Percentiles rank a stretch among this genome's conserved stretches.
Conservation (phyloP, 2,113 vertebrate genomes). For the Campylomormyrus tamandua region DNA sequence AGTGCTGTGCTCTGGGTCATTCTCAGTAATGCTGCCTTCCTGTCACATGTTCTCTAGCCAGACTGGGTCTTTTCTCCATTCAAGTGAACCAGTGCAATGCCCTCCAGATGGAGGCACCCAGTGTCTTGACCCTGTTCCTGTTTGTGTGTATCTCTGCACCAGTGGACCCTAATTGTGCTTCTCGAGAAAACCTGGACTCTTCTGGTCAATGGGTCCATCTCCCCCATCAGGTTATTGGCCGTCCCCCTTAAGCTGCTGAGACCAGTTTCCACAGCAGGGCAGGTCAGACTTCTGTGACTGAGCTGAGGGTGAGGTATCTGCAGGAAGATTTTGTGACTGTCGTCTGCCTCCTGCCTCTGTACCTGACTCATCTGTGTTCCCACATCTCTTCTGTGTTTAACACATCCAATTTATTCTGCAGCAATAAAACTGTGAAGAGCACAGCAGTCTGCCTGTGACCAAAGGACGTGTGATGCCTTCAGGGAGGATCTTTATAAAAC, state of each 20-base stretch:
- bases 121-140: conserved; percentile 31
- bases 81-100: neutral
- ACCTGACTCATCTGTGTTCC: neutral
- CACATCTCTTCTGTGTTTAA: neutral
- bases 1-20: conserved; percentile 25
- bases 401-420: neutral
- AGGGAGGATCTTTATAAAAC: neutral
- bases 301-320: conserved; percentile 1
- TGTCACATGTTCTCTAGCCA: conserved; percentile 27
- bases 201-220: neutral
- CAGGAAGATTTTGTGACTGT: conserved; percentile 22
- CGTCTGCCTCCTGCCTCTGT: neutral
- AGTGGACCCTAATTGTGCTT: neutral
- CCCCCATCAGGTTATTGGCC: conserved; percentile 29
- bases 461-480: neutral
- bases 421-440: neutral
- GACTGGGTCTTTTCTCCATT: neutral
- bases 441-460: neutral
- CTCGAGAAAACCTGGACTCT: conserved; percentile 8
- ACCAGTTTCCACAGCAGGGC: conserved; percentile 44
- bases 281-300: conserved; percentile 11
- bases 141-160: neutral
- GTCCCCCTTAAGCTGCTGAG: conserved; percentile 44
- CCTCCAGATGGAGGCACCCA: conserved; percentile 8
- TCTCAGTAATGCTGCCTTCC: conserved; percentile 17